These are phyloP conservation scores for Sphenopsis melanotis DNA, from an alignment of 2,797 vertebrate species.

Conservation along the genomic window DNA sequence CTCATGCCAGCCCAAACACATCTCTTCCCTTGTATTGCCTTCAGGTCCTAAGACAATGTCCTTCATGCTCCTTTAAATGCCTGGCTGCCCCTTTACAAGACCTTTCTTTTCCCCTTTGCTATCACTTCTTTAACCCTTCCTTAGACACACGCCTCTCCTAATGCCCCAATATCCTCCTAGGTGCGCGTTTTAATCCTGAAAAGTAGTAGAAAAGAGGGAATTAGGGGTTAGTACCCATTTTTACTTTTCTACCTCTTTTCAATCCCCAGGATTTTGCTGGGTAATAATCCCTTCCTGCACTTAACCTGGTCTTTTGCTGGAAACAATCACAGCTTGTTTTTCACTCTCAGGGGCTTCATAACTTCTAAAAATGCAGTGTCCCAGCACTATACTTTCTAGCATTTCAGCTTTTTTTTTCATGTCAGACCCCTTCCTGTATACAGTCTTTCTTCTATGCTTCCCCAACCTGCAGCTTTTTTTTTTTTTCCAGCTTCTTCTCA, in stretches of 20 bases:
- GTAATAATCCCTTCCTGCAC: background rate
- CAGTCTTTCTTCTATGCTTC: background rate
- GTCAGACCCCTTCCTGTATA: background rate
- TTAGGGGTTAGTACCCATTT: background rate
- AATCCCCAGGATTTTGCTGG: background rate
- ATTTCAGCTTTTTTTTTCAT: background rate
- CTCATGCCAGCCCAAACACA: background rate
- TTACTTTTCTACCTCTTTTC: background rate
- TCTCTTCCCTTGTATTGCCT: background rate
- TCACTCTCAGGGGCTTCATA: background rate
- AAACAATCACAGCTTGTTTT: background rate
- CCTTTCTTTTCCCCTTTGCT: background rate
- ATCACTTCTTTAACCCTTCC: background rate
- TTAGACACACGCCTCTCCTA: background rate
- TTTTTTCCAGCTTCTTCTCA: background rate
- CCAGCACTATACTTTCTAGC: background rate
- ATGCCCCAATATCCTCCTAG: background rate
- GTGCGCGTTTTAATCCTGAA: background rate
- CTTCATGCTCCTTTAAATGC: background rate
- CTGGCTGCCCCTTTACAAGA: background rate
- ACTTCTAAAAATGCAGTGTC: background rate
- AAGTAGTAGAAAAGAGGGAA: background rate
- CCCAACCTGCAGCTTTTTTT: background rate
- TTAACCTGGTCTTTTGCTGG: background rate
- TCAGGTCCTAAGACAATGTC: background rate